Evolutionary conservation across 1,140 invertebrate genomes (phyloP), one percentile per base, ranked within the genome.

Genomic region (Alviniconcha marisindica): DNA sequence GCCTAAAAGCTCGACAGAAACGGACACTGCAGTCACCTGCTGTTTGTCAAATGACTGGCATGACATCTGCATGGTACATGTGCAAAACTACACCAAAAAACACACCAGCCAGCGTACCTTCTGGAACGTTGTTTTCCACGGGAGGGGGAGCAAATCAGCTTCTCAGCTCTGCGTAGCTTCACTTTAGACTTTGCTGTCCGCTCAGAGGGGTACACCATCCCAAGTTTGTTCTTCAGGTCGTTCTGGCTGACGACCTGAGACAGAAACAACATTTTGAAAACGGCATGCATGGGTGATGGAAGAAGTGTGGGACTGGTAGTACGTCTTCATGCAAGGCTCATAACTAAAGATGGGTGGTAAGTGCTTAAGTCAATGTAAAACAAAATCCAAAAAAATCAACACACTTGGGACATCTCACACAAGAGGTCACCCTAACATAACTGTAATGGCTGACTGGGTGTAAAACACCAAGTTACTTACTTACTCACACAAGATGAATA

Each of bases 131-230:
- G 81, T 73, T 89, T 88, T 54, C 89, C 89, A 28, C 89, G 80
- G 3, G 87, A 89, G 2, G 91, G 91, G 36, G 91, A 92, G 44
- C 91, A 83, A 38, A 92, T 92, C 0, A 92, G 88, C 74, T 91
- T 89, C 71, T 91, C 88, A 44, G 86, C 84, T 69, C 91, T 91
- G 28, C 87, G 87, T 79, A 91, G 90, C 73, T 86, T 86, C 5
- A 89, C n/a, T 84, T 84, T 86, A 71, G 88, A 87, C 42, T 90
- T 86, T 33, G 82, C 73, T 1, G 87, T 89, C 60, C 88, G 86
- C 1, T 87, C 84, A 21, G 88, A 66, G 28, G 89, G 87, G 77
- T 90, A 86, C 18, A 88, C 89, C 5, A 92, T 89, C 33, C 91
- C 91, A 21, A 92, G 85, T 80, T 88, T 85, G 21, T 82, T 74